Evolutionary conservation across 2,888 invertebrate genomes (phyloP), one percentile per base, ranked within the genome.

Genomic region (Drosophila quinaria): DNA sequence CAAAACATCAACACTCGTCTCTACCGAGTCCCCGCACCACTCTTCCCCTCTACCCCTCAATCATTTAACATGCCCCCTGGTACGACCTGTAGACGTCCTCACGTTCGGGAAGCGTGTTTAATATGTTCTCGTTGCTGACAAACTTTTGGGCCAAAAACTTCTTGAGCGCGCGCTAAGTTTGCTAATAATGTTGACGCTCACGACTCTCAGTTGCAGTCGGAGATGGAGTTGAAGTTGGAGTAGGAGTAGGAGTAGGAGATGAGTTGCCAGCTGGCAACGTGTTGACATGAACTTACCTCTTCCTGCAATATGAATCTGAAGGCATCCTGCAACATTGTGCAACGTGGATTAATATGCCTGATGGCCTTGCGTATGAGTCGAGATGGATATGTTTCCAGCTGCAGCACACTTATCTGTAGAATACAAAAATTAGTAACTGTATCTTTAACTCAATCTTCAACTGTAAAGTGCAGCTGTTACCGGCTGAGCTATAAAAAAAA

Each of bases 351-450:
- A 74, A 93, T 90, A 78, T 82, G 81, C 15, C 84, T 87, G 51
- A 93, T 81, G 67, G 92, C 88, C 86, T 88, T 90, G 67, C 91
- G 91, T 80, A 93, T 91, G 60, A 91, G 85, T 29, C 89, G 81
- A 3, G 92, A 92, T n/a, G 92, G 92, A 87, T 91, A 92, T 19
- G 87, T 78, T 60, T 91, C 92, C 60, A 92, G 80, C 61, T 90
- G 90, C 52, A 84, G 79, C 72, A 91, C 81, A 52, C 84, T 83
- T 55, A 93, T 77, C 92, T 92, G 80, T 37, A 37, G 41, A 81
- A 85, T 64, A 51, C 15, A 37, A 15, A 5, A 22, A 51, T 56
- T 31, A 33, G 6, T 4, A 25, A 19, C 22, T 44, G 4, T 37
- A 50, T 33, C 25, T 42, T 17, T 31, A n/a, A 46, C 29, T 31